Conservation (phyloP, 2,888 invertebrate genomes). For the Automeris io region DNA sequence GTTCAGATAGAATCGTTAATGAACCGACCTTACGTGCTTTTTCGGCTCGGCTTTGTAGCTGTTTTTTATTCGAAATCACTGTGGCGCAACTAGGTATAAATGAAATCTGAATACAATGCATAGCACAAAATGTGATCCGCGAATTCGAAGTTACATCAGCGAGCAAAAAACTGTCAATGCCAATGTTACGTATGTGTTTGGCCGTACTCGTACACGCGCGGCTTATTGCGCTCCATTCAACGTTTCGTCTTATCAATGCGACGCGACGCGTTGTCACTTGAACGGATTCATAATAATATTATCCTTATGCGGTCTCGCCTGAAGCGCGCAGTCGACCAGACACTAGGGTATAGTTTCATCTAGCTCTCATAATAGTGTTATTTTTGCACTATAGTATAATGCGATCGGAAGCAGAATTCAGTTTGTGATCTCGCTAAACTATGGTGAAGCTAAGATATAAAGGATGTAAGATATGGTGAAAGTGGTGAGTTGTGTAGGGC, state of each 20-base stretch:
- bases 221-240: slow-evolving; percentile 33
- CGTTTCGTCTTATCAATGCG: slow-evolving; percentile 15
- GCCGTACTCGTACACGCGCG: slow-evolving; percentile 22
- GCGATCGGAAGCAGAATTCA: too few species aligned
- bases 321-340: background rate
- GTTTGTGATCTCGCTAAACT: too few species aligned
- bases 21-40: slow-evolving; percentile 35
- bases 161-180: slow-evolving; percentile 55
- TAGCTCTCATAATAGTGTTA: too few species aligned
- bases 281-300: slow-evolving; percentile 1
- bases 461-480: too few species aligned
- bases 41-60: slow-evolving; percentile 28
- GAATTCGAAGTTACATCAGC: slow-evolving; percentile 51
- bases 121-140: slow-evolving; percentile 37
- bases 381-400: too few species aligned
- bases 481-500: too few species aligned
- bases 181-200: slow-evolving; percentile 48
- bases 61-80: slow-evolving; percentile 40
- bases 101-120: slow-evolving; percentile 53
- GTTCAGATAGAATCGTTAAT: background rate
- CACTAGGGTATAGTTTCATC: too few species aligned
- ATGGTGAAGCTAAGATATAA: too few species aligned
- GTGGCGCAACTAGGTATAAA: slow-evolving; percentile 53
- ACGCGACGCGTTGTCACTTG: background rate
- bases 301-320: background rate